These are phyloP conservation scores for Darevskia nairensis DNA, from an alignment of 2,797 vertebrate genomes.

Conservation along the genomic window DNA sequence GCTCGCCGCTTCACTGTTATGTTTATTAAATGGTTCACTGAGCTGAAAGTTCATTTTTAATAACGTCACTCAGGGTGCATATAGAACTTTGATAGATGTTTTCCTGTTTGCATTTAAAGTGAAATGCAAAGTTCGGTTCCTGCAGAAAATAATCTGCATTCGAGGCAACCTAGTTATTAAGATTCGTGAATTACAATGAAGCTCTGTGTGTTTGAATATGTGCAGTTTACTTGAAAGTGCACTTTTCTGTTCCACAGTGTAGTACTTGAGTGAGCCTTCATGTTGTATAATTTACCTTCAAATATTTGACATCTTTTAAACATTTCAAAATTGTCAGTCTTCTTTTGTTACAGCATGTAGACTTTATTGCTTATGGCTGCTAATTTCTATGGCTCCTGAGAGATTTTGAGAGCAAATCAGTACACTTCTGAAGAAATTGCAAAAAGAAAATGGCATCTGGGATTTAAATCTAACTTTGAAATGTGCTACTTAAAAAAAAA, in stretches of 20 bases:
- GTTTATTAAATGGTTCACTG: slow-evolving; percentile 44
- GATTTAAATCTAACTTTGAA: slow-evolving; percentile 23
- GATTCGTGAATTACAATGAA: slow-evolving; percentile 45
- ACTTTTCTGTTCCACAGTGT: slow-evolving; percentile 22
- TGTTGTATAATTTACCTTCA: slow-evolving; percentile 28
- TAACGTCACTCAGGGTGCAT: slow-evolving; percentile 23
- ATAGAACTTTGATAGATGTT: slow-evolving; percentile 16
- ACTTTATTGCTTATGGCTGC: slow-evolving; percentile 47
- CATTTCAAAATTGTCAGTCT: slow-evolving; percentile 42
- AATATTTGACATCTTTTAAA: slow-evolving; percentile 44
- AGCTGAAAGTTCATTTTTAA: slow-evolving; percentile 40
- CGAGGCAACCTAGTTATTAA: slow-evolving; percentile 19
- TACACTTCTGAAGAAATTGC: slow-evolving; percentile 42
- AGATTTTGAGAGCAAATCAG: slow-evolving; percentile 55
- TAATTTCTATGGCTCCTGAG: slow-evolving; percentile 39
- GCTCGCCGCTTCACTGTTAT: slow-evolving; percentile 17
- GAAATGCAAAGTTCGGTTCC: slow-evolving; percentile 44
- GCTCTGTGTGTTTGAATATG: slow-evolving; percentile 32
- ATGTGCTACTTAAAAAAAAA: slow-evolving; percentile 2
- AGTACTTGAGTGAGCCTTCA: slow-evolving; percentile 27
- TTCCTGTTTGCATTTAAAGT: slow-evolving; percentile 32
- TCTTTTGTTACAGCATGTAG: slow-evolving; percentile 44
- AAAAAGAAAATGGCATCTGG: not conserved
- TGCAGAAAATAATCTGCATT: slow-evolving; percentile 23
- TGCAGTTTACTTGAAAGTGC: slow-evolving; percentile 57